Evolutionary conservation across 2,113 vertebrate species (phyloP), one percentile per base, ranked within the genome.

Genomic region (Myxocyprinus asiaticus): DNA sequence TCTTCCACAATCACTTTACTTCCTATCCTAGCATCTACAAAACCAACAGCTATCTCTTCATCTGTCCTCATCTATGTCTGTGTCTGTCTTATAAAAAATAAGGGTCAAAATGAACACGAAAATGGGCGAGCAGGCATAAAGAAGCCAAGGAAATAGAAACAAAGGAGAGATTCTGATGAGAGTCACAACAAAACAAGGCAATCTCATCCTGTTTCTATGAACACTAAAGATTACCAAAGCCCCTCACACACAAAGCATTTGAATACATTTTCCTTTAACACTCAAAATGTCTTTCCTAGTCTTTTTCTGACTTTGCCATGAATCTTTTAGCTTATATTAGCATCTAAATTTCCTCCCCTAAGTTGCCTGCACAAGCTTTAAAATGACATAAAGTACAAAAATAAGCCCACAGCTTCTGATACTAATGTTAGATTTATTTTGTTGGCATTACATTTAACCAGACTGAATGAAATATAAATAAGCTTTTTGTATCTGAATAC

Each of bases 1-100:
- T 33, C 22, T 85, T 85, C 82, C 61, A 81, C 88, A 76, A 51
- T 68, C 22, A 33, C 22, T 33, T 33, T 63, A 53, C 66, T 59
- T 67, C 69, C 77, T 76, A 33, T 1, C 22, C n/a, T 15, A 55
- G 50, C 67, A 55, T 70, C 4, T 33, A 42, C 17, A 51, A 7
- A 51, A 22, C 66, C 66, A 33, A 51, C 47, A 50, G 15, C 47
- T 55, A 17, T 43, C 7, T 53, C 42, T 17, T 12, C 45, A 7
- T 11, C 56, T 56, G 17, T 72, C 55, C 6, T 43, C 22, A 33
- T 33, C 1, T 33, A 33, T 59, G 6, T 56, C 56, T 71, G 6
- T 14, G 51, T 70, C 53, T 11, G 7, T 55, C 17, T 58, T 15
- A 45, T 72, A 59, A n/a, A 15, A 55, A 56, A n/a, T 70, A 70